A percentile compares a stretch with the other conserved stretches of the same genome.
Conservation (phyloP, 2,113 vertebrate genomes). For the Pterophyllum scalare region DNA sequence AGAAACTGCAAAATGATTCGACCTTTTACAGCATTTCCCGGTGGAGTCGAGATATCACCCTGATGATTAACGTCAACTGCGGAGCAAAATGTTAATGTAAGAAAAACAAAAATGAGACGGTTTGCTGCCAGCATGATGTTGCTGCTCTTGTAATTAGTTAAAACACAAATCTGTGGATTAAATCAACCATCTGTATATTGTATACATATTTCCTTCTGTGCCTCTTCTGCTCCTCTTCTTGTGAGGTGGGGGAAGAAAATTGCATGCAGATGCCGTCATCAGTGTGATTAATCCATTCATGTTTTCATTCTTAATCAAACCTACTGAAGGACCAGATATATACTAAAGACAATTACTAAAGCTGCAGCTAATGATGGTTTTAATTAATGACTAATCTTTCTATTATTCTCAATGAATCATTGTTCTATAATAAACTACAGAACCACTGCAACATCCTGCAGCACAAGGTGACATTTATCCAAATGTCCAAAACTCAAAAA, state of each 20-base stretch:
- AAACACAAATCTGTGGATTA: conserved; percentile 46
- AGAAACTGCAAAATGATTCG: conserved; percentile 22
- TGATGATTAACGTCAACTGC: conserved; percentile 35
- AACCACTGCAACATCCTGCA: not conserved
- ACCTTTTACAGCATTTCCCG: conserved; percentile 38
- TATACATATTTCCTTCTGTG: conserved; percentile 35
- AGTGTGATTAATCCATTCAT: conserved; percentile 5
- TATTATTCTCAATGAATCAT: not conserved
- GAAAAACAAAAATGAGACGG: conserved; percentile 13
- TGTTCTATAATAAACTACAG: not conserved
- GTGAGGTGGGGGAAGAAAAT: conserved; percentile 7
- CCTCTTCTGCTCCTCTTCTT: conserved; percentile 25
- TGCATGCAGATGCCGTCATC: conserved; percentile 31
- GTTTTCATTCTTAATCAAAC: not conserved
- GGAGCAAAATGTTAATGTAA: conserved; percentile 54
- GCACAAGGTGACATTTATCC: too few species aligned
- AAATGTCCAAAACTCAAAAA: not conserved
- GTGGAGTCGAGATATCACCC: not conserved
- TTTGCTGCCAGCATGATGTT: conserved; percentile 35
- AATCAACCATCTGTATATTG: conserved; percentile 49
- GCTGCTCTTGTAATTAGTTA: conserved; percentile 33
- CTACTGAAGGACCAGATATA: not conserved
- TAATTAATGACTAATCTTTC: not conserved
- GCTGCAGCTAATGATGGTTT: not conserved
- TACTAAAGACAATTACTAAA: not conserved